Evolutionary conservation across 1,140 invertebrate species (phyloP).

Genomic region (Platyura marginata): DNA sequence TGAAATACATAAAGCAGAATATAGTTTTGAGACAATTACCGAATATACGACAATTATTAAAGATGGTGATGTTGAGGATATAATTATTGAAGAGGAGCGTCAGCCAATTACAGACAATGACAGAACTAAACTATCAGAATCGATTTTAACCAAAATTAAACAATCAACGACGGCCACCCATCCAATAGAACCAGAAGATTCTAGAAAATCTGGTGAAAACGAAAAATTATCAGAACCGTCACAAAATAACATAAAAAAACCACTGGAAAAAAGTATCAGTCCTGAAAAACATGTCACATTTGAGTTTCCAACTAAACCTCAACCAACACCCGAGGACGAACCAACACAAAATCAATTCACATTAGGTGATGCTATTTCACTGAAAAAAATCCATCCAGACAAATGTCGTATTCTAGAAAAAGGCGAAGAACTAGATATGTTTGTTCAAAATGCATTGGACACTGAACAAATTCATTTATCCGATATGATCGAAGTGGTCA

Average conservation of each 20-base stretch:
- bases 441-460: constrained; percentile 40
- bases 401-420: constrained; percentile 42
- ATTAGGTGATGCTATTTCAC: constrained; percentile 51
- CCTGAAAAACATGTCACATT: background rate
- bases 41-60: too few relatives aligned
- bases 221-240: constrained; percentile 5
- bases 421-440: constrained; percentile 33
- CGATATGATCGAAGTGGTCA: constrained; percentile 41
- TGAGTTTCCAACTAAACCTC: background rate
- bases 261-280: background rate
- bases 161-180: background rate
- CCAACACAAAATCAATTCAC: constrained; percentile 11
- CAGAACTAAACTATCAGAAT: background rate
- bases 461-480: constrained; percentile 42
- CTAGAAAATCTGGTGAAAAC: background rate
- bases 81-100: too few relatives aligned
- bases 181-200: background rate
- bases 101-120: too few relatives aligned
- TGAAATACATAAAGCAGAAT: too few relatives aligned
- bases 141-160: background rate
- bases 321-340: background rate
- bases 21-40: too few relatives aligned
- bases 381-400: constrained; percentile 52
- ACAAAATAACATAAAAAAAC: too few relatives aligned
- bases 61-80: too few relatives aligned